These are phyloP conservation scores for Oenanthe oenanthe DNA, from an alignment of 2,113 vertebrate genomes.

Conservation along the genomic window DNA sequence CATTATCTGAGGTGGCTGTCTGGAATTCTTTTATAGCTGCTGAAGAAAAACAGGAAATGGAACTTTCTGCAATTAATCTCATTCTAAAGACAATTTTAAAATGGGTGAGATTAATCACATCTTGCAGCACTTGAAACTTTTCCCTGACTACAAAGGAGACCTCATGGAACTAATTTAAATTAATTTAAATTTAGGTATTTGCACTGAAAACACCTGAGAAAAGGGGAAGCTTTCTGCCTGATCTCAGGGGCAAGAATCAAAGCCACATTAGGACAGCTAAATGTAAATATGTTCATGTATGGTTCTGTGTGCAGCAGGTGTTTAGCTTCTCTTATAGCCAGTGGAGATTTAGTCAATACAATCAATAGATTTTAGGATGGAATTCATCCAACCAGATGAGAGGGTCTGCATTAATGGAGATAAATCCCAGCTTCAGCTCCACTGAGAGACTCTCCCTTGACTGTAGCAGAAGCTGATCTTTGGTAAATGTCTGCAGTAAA, in stretches of 20 bases:
- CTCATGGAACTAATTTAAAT: neutral
- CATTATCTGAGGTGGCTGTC: neutral
- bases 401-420: neutral
- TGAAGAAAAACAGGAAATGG: neutral
- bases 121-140: neutral
- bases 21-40: neutral
- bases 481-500: neutral
- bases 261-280: neutral
- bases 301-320: neutral
- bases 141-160: neutral
- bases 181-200: neutral
- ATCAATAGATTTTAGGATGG: neutral
- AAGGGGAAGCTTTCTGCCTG: neutral
- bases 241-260: neutral
- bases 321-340: neutral
- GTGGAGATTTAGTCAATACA: neutral
- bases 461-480: neutral
- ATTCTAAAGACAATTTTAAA: neutral
- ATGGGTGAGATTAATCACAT: neutral
- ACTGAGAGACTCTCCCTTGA: neutral
- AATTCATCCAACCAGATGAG: neutral
- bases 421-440: neutral
- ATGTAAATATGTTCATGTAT: neutral
- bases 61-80: conserved; percentile 24
- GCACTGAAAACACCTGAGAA: neutral